phyloP scores from a whole-genome alignment of 2,113 vertebrate genomes.

The Corydoras maculifer region DNA sequence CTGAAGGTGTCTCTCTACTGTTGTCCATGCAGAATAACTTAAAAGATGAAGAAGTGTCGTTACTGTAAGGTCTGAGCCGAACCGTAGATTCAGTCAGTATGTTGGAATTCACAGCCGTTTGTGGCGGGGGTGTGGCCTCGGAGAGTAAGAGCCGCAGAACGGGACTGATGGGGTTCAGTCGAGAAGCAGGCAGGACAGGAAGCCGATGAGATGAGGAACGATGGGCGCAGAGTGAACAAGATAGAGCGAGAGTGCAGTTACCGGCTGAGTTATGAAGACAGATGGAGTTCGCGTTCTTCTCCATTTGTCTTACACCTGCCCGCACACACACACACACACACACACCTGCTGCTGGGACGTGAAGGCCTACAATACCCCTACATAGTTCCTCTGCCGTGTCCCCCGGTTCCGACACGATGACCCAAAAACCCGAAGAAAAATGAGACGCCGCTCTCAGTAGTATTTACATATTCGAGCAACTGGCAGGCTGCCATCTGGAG shows the following conservation, averaged over 20 bases:
- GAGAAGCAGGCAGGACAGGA: constrained; percentile 25
- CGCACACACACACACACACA: constrained; percentile 4
- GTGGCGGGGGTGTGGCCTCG: neutral
- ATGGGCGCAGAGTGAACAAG: neutral
- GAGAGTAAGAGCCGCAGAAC: neutral
- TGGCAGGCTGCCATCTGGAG: too few species aligned
- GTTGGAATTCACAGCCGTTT: too few species aligned
- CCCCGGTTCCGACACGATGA: neutral
- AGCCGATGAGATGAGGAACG: constrained; percentile 3
- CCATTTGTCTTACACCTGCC: constrained; percentile 16
- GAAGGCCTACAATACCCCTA: neutral
- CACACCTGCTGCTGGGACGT: constrained; percentile 1
- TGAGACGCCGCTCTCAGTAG: neutral
- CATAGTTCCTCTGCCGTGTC: neutral
- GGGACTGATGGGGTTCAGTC: constrained; percentile 12
- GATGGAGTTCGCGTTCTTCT: constrained; percentile 16
- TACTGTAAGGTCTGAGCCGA: too few species aligned
- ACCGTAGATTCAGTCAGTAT: too few species aligned
- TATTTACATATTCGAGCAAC: neutral
- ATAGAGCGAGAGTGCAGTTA: neutral
- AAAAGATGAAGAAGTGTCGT: too few species aligned
- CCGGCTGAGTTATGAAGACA: constrained; percentile 22
- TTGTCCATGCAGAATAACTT: too few species aligned
- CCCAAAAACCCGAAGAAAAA: constrained; percentile 20
- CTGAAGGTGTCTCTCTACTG: too few species aligned